A percentile compares a stretch with the other conserved stretches of the same genome.
Conservation (phyloP, 2,888 invertebrate species). For the Willowsia nigromaculata region DNA sequence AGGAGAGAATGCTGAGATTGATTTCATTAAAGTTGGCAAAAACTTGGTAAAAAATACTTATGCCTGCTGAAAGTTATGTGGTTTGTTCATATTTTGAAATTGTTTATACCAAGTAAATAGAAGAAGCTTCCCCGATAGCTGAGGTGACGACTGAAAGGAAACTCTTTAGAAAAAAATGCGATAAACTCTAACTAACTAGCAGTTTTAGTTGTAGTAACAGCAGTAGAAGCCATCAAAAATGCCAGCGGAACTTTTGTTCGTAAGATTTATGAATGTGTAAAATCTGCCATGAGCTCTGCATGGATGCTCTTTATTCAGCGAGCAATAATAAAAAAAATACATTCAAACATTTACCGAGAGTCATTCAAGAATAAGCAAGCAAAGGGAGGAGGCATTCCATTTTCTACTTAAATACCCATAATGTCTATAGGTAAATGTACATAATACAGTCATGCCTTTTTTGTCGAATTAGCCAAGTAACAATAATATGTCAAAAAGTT, state of each 20-base stretch:
- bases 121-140: neutral
- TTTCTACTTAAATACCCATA: conserved; percentile 14
- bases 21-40: conserved; percentile 60
- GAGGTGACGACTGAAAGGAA: conserved; percentile 15
- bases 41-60: conserved; percentile 11
- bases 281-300: conserved; percentile 64
- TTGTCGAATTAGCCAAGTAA: conserved; percentile 52
- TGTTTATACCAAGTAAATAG: neutral
- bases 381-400: conserved; percentile 56
- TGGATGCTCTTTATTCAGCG: conserved; percentile 20
- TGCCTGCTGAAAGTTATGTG: conserved; percentile 8
- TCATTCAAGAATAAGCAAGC: conserved; percentile 39
- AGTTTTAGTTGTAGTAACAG: conserved; percentile 5
- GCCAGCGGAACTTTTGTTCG: conserved; percentile 65
- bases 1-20: conserved; percentile 56
- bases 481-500: conserved; percentile 68
- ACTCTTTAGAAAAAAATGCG: neutral
- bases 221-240: conserved; percentile 14
- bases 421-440: neutral
- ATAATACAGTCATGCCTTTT: neutral
- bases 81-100: neutral
- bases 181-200: conserved; percentile 15
- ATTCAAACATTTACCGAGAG: conserved; percentile 15
- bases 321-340: neutral
- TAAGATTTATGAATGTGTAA: conserved; percentile 69